Conservation (phyloP, 2,113 vertebrate species). For the Psittacula cyanocephala region DNA sequence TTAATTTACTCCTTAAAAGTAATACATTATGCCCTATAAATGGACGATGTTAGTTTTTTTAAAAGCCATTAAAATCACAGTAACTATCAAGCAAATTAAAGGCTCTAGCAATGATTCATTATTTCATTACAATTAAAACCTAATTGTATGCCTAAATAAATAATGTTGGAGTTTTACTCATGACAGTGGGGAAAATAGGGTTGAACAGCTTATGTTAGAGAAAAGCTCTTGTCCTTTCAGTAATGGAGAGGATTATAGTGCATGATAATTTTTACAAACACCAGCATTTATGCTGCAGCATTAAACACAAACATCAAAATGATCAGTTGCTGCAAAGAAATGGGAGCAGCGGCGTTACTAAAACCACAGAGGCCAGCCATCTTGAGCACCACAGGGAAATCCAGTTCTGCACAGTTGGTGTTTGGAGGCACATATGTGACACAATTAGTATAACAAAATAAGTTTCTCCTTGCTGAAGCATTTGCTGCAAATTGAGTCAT, state of each 20-base stretch:
- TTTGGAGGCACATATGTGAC: conserved; percentile 57
- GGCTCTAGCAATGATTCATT: conserved; percentile 26
- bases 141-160: conserved; percentile 69
- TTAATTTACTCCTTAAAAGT: conserved; percentile 39
- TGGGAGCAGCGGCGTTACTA: conserved; percentile 38
- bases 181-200: background rate
- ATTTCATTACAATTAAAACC: conserved; percentile 71
- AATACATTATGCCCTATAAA: background rate
- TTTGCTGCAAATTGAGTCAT: conserved; percentile 67
- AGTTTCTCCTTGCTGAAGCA: conserved; percentile 57
- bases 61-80: conserved; percentile 21
- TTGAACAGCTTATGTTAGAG: background rate
- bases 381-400: background rate
- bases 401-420: conserved; percentile 43
- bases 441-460: conserved; percentile 67
- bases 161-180: conserved; percentile 29
- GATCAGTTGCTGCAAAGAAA: conserved; percentile 29
- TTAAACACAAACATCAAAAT: conserved; percentile 34
- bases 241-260: background rate
- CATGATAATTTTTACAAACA: conserved; percentile 5
- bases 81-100: conserved; percentile 50
- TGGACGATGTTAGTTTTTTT: background rate
- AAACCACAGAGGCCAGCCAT: conserved; percentile 46
- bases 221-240: background rate
- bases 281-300: conserved; percentile 5